Percentiles rank a stretch among this genome's conserved stretches.
phyloP scores from a whole-genome alignment of 1,140 invertebrate species.

The Camponotus floridanus region DNA sequence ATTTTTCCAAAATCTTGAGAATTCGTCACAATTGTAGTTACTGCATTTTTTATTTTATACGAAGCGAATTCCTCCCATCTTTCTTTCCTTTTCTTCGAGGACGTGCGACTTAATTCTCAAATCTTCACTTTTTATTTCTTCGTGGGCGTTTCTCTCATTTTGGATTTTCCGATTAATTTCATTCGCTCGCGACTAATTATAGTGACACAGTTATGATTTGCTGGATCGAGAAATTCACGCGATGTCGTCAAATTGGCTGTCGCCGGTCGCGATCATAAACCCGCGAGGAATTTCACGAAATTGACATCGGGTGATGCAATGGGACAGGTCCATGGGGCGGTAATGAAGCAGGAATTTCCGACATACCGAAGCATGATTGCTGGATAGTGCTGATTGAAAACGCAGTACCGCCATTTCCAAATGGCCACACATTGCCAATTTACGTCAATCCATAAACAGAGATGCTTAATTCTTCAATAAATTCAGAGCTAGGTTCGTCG shows the following conservation, averaged over 20 bases:
- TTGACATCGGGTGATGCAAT: constrained; percentile 53
- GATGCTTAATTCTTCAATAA: constrained; percentile 51
- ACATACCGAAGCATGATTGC: constrained; percentile 55
- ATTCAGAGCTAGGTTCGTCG: constrained; percentile 20
- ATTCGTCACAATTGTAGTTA: too few species aligned
- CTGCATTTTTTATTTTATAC: constrained; percentile 4
- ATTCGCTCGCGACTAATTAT: background rate
- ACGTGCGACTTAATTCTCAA: background rate
- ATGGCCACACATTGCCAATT: constrained; percentile 26
- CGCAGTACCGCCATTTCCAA: constrained; percentile 38
- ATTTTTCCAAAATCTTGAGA: background rate
- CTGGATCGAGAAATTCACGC: constrained; percentile 34
- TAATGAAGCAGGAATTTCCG: constrained; percentile 61
- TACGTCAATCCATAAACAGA: constrained; percentile 53
- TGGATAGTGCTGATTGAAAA: constrained; percentile 59
- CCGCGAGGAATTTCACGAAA: constrained; percentile 56
- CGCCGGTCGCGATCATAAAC: constrained; percentile 49
- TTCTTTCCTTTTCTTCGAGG: background rate
- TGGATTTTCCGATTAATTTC: background rate
- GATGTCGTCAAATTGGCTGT: constrained; percentile 56
- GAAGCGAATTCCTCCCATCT: too few species aligned
- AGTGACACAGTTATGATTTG: constrained; percentile 6
- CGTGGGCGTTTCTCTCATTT: background rate
- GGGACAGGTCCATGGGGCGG: constrained; percentile 38
- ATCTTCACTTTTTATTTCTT: background rate